Percentiles rank a stretch among this genome's conserved stretches.
phyloP scores from a whole-genome alignment of 2,888 invertebrate genomes.

The Epinotia nisella region DNA sequence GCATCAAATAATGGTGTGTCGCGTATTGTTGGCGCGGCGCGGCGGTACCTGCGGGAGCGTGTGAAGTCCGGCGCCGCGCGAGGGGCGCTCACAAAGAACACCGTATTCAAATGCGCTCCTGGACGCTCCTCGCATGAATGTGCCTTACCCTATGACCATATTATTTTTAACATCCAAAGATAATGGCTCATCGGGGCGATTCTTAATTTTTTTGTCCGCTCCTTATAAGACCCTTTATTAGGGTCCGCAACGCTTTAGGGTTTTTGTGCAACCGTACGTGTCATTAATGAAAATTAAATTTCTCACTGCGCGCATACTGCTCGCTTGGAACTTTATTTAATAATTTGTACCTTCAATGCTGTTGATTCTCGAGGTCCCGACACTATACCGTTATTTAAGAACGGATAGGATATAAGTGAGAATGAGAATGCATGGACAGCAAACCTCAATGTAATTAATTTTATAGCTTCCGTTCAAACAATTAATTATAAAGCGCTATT shows the following conservation, averaged over 20 bases:
- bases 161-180: slow-evolving; percentile 84
- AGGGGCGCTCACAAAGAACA: slow-evolving; percentile 66
- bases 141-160: slow-evolving; percentile 83
- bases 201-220: slow-evolving; percentile 81
- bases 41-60: slow-evolving; percentile 71
- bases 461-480: neutral
- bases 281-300: slow-evolving; percentile 72
- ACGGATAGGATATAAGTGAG: neutral
- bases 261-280: slow-evolving; percentile 77
- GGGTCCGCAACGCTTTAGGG: slow-evolving; percentile 79
- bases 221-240: slow-evolving; percentile 78
- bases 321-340: slow-evolving; percentile 38
- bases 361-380: slow-evolving; percentile 29
- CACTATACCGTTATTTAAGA: slow-evolving; percentile 25
- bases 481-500: slow-evolving; percentile 18
- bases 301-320: slow-evolving; percentile 52
- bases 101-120: slow-evolving; percentile 82
- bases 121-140: slow-evolving; percentile 82
- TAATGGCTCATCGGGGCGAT: slow-evolving; percentile 84
- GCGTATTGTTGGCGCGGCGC: slow-evolving; percentile 50
- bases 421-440: neutral
- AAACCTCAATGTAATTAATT: neutral
- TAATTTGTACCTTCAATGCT: slow-evolving; percentile 36
- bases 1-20: slow-evolving; percentile 43
- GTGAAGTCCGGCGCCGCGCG: slow-evolving; percentile 78